These are phyloP conservation scores for Phrynocephalus versicolor DNA, from an alignment of 2,113 vertebrate species.

Conservation along the genomic window DNA sequence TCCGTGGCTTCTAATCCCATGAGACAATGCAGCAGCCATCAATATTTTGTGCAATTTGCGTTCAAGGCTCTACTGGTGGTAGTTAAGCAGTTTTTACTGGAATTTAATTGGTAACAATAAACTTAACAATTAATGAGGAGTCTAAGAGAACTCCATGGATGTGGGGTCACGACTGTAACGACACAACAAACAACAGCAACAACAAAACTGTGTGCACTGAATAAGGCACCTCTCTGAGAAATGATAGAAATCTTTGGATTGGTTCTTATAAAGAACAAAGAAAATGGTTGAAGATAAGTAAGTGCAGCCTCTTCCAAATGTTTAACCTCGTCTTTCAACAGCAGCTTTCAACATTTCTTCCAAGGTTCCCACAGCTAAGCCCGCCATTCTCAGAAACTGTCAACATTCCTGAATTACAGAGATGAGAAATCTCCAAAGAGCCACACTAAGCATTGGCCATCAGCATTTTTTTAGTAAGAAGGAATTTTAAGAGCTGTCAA, in stretches of 20 bases:
- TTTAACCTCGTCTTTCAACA: too few species aligned
- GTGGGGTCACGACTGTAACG: too few species aligned
- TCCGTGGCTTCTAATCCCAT: too few species aligned
- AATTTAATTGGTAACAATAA: neutral
- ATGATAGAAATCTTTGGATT: neutral
- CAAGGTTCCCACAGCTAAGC: too few species aligned
- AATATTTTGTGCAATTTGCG: too few species aligned
- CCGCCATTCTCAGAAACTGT: neutral
- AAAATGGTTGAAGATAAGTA: neutral
- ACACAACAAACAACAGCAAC: too few species aligned
- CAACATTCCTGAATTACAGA: neutral
- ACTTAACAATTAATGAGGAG: neutral
- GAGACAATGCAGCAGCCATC: too few species aligned
- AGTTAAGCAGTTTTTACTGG: too few species aligned
- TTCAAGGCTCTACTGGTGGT: too few species aligned
- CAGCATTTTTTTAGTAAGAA: neutral
- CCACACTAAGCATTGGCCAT: neutral
- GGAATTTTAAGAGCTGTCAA: slow-evolving; percentile 9
- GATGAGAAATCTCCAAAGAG: neutral
- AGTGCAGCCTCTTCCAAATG: neutral
- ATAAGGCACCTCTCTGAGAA: neutral
- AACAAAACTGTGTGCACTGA: neutral
- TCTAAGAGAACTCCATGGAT: too few species aligned
- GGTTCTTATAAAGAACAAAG: neutral
- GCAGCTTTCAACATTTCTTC: neutral